Evolutionary conservation across 2,888 invertebrate genomes (phyloP), one percentile per base, ranked within the genome.

Genomic region (Platypus cylindrus): DNA sequence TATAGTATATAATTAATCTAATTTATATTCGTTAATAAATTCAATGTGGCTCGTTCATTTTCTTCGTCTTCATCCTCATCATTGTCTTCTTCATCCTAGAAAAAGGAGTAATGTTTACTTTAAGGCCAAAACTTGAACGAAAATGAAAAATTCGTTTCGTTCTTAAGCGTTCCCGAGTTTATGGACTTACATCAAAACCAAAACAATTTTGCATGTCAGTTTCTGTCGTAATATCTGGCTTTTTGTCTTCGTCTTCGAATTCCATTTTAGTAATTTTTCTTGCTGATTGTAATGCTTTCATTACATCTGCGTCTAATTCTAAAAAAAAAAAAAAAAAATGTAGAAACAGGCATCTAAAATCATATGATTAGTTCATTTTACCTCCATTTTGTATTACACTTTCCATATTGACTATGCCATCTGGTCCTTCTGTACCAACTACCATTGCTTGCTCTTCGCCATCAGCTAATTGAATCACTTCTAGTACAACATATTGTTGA

Each of bases 401-500:
- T 23, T 41, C 41, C 38, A 41, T 38, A 7, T 38, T 38, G 17
- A 41, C 23, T 11, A 41, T 38, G 3, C 20, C 27, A 17, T 34
- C 35, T 5, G 13, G 55, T 22, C 63, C 63, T 15, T 64, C 62
- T 5, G 59, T 57, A 24, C 25, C 70, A 1, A 75, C 73, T 26
- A 75, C 73, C 57, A 67, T 66, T 32, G 75, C 72, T 3, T 68
- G 67, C 43, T 75, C 78, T 47, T 79, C 80, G 33, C 78, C 79
- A 45, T 70, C 70, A 13, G 70, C 71, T 25, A 83, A 60, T 49
- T 85, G 84, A 27, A 89, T 84, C 7, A 90, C 86, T 24, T 43
- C 40, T 9, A 90, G 64, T n/a, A 90, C 86, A 30, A 90, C 86
- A 51, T 85, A 86, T 58, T 85, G 82, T 48, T 85, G 81, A 0